Evolutionary conservation across 2,113 vertebrate genomes (phyloP).

Genomic region (Sula dactylatra): DNA sequence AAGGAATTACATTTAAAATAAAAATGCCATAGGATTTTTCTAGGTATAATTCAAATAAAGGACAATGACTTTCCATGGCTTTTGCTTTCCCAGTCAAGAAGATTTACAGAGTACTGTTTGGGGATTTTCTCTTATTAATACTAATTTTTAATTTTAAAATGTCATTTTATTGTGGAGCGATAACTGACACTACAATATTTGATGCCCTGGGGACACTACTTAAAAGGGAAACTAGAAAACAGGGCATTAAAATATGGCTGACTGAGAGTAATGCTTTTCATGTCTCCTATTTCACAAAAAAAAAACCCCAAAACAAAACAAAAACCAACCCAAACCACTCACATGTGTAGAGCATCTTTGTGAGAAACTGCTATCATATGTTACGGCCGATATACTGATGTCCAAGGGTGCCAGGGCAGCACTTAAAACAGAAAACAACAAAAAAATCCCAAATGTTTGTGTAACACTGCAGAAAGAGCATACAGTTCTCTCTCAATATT

Average conservation of each 20-base stretch:
- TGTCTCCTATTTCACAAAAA: background rate
- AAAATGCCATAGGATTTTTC: background rate
- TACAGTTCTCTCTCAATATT: background rate
- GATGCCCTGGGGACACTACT: background rate
- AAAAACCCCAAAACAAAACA: too few species aligned
- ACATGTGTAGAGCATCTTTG: background rate
- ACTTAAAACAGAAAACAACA: background rate
- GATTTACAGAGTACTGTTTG: background rate
- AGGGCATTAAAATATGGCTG: background rate
- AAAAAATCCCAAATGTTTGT: fast-evolving
- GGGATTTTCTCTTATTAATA: background rate
- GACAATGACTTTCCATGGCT: background rate
- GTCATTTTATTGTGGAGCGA: background rate
- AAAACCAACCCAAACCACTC: background rate
- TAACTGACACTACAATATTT: background rate
- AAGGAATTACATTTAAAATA: background rate
- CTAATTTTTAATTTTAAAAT: background rate
- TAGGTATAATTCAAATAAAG: background rate
- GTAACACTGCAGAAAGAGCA: background rate
- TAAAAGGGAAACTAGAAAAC: background rate
- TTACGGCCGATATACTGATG: background rate
- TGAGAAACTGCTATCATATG: background rate
- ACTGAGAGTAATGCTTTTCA: background rate
- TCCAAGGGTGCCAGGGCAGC: background rate
- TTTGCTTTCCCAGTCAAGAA: background rate